Conservation (phyloP, 2,888 invertebrate genomes). For the Dyspetes luteomarginatus region DNA sequence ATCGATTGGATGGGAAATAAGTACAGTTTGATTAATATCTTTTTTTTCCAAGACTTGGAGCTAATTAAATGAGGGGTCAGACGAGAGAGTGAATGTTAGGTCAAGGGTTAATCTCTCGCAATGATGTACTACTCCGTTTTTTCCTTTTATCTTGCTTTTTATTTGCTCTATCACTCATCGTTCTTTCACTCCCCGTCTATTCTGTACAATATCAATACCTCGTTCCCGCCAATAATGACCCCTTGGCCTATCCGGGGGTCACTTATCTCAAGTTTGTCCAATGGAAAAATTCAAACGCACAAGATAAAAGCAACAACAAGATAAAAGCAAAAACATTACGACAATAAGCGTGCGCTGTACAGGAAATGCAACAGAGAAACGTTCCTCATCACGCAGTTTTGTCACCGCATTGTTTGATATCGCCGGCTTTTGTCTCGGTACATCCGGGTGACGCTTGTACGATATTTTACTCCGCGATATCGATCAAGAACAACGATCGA, state of each 20-base stretch:
- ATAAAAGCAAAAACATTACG: background rate
- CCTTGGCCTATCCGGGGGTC: constrained; percentile 41
- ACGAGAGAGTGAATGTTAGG: background rate
- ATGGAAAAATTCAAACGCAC: constrained; percentile 39
- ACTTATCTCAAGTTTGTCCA: constrained; percentile 40
- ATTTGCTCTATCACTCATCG: constrained; percentile 4
- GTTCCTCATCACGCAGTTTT: constrained; percentile 36
- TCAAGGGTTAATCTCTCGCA: background rate
- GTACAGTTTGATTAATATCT: background rate
- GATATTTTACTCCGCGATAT: constrained; percentile 53
- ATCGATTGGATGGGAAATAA: background rate
- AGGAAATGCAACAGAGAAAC: constrained; percentile 29
- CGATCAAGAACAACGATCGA: constrained; percentile 31
- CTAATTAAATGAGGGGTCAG: background rate
- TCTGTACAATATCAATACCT: constrained; percentile 25
- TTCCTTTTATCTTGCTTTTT: background rate
- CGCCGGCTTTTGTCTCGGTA: constrained; percentile 53
- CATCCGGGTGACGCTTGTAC: constrained; percentile 60
- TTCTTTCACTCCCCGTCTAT: constrained; percentile 34
- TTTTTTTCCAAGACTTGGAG: background rate
- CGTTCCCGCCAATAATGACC: constrained; percentile 30
- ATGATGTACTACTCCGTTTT: background rate
- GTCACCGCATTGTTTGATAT: constrained; percentile 67
- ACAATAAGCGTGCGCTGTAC: background rate
- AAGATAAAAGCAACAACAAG: constrained; percentile 21